Base-by-base conservation (phyloP, 2,888 invertebrate genomes). In the Baccha elongata region DNA sequence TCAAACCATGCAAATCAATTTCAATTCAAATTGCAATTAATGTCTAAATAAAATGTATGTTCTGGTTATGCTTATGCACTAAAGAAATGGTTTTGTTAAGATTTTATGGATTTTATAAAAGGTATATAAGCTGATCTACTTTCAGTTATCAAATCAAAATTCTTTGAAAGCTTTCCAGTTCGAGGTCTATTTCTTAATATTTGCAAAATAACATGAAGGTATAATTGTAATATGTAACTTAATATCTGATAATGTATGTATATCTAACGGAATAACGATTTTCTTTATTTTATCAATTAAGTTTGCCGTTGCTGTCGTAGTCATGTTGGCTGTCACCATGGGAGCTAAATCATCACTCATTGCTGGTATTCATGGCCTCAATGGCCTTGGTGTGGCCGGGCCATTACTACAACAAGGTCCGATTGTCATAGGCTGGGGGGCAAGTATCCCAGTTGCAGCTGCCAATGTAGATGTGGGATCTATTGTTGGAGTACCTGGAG, bases 271-370 rank as follows among this genome's bases (percentile, higher is more conserved):
- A 3, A 29, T 40, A 40, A 29, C 15, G n/a, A 37, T 52, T 60
- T 68, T 67, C n/a, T n/a, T 32, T 44, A 13, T 11, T 44, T 85
- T 86, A n/a, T 42, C 72, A 2, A 55, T 85, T 0, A 79, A 89
- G 89, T 89, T 89, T 88, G 88, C 85, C 78, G 68, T 87, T 72
- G 35, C 40, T 85, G 87, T 87, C 87, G 88, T 88, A 88, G 89
- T 89, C 88, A 86, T 89, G 87, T 88, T 89, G 85, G 88, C 88
- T 68, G 85, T 89, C 81, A 87, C 88, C 80, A 86, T 88, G 85
- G 87, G 88, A 85, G 89, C 88, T 50, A 88, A 89, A 85, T 88
- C 90, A 71, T 90, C 90, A 23, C 81, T 88, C 17, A 76, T 75
- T 17, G 17, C 50, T 15, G 65, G 65, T 4, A 23, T 52, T 13